phyloP scores from a whole-genome alignment of 2,113 vertebrate species.

The Triplophysa tibetana region DNA sequence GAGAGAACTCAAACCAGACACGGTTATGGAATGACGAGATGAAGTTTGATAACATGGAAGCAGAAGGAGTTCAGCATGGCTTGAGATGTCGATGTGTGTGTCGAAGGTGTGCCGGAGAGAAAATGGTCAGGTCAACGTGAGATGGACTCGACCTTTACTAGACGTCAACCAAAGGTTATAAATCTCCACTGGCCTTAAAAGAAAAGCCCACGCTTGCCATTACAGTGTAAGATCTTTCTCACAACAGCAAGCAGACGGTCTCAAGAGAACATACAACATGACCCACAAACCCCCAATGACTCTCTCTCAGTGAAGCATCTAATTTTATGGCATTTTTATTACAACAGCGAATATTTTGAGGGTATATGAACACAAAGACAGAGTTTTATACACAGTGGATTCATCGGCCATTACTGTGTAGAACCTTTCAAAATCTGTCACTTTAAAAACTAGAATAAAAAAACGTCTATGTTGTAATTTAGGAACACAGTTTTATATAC shows the following conservation, averaged over 20 bases:
- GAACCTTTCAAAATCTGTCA: too few species aligned
- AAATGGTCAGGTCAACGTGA: conserved; percentile 62
- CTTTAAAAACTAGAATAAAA: too few species aligned
- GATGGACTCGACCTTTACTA: conserved; percentile 76
- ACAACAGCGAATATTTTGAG: not conserved
- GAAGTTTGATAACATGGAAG: too few species aligned
- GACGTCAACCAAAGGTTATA: conserved; percentile 81
- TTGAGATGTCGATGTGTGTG: conserved; percentile 14
- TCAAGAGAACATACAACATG: conserved; percentile 50
- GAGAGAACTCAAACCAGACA: too few species aligned
- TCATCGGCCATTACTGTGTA: too few species aligned
- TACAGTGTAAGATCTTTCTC: conserved; percentile 70
- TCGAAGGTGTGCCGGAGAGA: conserved; percentile 1
- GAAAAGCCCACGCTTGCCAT: conserved; percentile 77
- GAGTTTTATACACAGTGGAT: too few species aligned
- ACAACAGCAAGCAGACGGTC: conserved; percentile 58
- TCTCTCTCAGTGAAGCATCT: not conserved
- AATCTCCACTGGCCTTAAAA: conserved; percentile 80
- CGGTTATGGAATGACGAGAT: too few species aligned
- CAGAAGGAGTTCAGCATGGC: too few species aligned
- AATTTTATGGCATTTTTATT: conserved; percentile 48
- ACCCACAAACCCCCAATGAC: conserved; percentile 24
- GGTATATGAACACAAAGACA: not conserved
- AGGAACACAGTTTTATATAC: too few species aligned
- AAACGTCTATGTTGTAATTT: too few species aligned